phyloP scores from a whole-genome alignment of 2,888 invertebrate genomes.

The Gari tellinella region DNA sequence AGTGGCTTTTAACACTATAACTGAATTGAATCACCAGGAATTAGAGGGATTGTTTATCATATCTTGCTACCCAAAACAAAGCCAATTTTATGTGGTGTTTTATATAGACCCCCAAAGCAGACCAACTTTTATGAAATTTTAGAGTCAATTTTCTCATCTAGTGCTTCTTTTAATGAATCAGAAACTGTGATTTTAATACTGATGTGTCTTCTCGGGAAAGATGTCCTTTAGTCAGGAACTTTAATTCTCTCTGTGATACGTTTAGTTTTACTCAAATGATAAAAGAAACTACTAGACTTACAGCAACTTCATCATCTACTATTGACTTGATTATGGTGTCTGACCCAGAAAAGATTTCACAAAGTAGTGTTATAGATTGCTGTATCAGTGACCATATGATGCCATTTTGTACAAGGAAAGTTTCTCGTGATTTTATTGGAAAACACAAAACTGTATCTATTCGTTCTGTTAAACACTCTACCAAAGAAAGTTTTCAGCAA shows the following conservation, averaged over 20 bases:
- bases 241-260: conserved; percentile 3
- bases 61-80: too few species aligned
- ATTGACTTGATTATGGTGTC: conserved; percentile 7
- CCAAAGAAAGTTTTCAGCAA: conserved; percentile 19
- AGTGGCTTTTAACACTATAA: too few species aligned
- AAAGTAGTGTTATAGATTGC: conserved; percentile 1
- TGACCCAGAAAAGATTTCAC: conserved; percentile 12
- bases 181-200: neutral
- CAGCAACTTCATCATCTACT: neutral
- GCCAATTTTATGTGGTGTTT: too few species aligned
- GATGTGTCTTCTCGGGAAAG: neutral
- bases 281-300: neutral
- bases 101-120: too few species aligned
- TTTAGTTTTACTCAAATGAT: conserved; percentile 1
- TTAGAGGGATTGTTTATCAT: too few species aligned
- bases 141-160: neutral
- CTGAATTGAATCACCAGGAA: too few species aligned
- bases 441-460: conserved; percentile 8
- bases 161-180: neutral
- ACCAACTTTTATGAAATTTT: neutral
- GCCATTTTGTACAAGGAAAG: conserved; percentile 9
- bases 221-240: neutral
- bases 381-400: conserved; percentile 10
- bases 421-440: conserved; percentile 6
- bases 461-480: conserved; percentile 9